Base-by-base conservation (phyloP, 2,113 vertebrate genomes). In the Chionomys nivalis region DNA sequence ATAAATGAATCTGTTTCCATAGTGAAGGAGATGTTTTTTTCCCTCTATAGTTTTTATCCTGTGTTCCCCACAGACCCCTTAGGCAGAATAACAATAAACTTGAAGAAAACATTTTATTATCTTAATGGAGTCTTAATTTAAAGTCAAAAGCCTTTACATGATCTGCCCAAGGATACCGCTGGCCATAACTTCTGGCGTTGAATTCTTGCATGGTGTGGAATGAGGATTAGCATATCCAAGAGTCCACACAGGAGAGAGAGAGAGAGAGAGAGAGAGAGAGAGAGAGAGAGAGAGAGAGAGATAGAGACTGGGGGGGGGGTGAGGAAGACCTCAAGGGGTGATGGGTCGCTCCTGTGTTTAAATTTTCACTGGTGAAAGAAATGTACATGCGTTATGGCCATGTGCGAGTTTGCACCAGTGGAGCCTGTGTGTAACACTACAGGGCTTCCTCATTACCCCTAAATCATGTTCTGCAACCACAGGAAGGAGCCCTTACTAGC, bases 1-100 rank as follows among this genome's bases (percentile, higher is more conserved):
- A 96, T 97, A 97, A 97, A 97, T 97, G 95, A 96, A 95, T 96
- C 96, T 47, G 97, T 97, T 97, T 97, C 97, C 97, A 97, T 97
- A 95, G 97, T 94, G 94, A 98, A 24, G 0, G 52, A 6, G 49
- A 87, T 58, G 16, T 65, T 94, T 97, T 96, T 97, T 97, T 93
- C 72, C 72, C 72, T 77, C n/a, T 33, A 0, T 78, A 36, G 11
- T 91, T 94, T 96, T 98, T 93, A 68, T 66, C 85, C 70, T 87
- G 17, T 92, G 82, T 94, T 94, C 88, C 87, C 85, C 36, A 87
- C 23, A 86, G 90, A 96, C 96, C 96, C 95, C 96, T 94, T 91
- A 96, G 94, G 96, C 91, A 93, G 95, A 61, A 39, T 93, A 96
- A 97, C 93, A 96, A 93, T 98, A 95, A 97, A 97, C 70, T 94